Base-by-base conservation (phyloP, 2,797 vertebrate genomes). In the Cirrhinus molitorella region DNA sequence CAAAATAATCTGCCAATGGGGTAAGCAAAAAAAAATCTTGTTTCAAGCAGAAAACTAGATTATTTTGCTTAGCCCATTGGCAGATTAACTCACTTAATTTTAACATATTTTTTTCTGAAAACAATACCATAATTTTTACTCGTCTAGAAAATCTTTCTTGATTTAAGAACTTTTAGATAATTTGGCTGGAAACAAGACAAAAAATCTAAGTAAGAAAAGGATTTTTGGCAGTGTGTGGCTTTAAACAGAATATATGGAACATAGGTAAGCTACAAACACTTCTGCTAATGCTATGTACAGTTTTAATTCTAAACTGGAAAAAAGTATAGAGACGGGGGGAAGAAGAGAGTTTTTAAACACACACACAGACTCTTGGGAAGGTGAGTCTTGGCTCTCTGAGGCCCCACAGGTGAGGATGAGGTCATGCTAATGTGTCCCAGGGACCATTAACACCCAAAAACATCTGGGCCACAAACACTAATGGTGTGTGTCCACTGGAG, bases 321-420 rank as follows among this genome's bases (percentile, higher is more conserved):
- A 45, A 55, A 25, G 21, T 14, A 12, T 0, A 31, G 67, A 55
- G 57, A 14, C 57, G n/a, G 47, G 3, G 11, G 23, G 13, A 21
- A 53, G 19, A 49, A 4, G 65, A 45, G 40, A 25, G 45, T 12
- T 72, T 6, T 49, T 4, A 71, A 11, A 19, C 10, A n/a, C 19
- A 59, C 12, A 40, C n/a, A 57, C 53, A 67, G 53, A 45, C 63
- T 59, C 34, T 25, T 40, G 53, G 66, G 59, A 68, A 74, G 70
- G 61, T 81, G 55, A 66, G 9, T 49, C 23, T 31, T 73, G 49
- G 31, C n/a, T 49, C 23, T 70, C 63, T 16, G 13, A 25, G 51
- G 65, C 4, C 71, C 72, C 23, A 59, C 83, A 87, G 87, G 77
- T 87, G 87, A 75, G n/a, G 0, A 34, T 83, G 86, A 86, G 74